phyloP scores from a whole-genome alignment of 2,113 vertebrate genomes.

The Nicator chloris region DNA sequence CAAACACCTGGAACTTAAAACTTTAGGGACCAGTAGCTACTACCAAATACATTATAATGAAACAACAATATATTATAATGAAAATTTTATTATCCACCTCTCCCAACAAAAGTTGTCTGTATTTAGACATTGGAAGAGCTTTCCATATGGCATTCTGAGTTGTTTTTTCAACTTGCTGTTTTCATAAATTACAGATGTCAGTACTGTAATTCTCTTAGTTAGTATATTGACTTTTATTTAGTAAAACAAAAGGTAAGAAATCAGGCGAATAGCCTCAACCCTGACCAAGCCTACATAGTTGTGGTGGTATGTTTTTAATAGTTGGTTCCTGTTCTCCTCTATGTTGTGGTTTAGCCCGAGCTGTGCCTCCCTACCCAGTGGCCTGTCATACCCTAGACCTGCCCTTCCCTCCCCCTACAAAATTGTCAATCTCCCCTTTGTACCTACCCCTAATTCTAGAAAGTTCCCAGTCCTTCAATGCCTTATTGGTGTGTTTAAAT shows the following conservation, averaged over 20 bases:
- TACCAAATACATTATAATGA: background rate
- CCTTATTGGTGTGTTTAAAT: no score
- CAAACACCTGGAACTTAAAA: background rate
- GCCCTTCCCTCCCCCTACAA: no score
- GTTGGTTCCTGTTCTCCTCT: no score
- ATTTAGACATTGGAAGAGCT: background rate
- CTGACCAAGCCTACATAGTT: background rate
- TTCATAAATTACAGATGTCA: background rate
- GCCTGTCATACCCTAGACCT: no score
- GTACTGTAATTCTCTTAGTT: background rate
- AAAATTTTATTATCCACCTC: background rate
- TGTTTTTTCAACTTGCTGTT: background rate
- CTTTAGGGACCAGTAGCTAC: background rate
- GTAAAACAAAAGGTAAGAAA: background rate
- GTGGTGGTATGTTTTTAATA: no score
- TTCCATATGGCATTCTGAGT: background rate
- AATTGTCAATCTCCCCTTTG: no score
- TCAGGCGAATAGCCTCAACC: background rate
- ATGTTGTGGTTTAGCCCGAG: no score
- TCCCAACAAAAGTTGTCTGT: background rate
- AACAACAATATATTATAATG: no score
- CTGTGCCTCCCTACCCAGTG: no score
- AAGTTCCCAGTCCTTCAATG: no score
- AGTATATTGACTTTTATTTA: background rate
- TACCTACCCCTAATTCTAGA: no score